Evolutionary conservation across 2,888 invertebrate genomes (phyloP), one percentile per base, ranked within the genome.

Genomic region (Drosophila buzzatii): DNA sequence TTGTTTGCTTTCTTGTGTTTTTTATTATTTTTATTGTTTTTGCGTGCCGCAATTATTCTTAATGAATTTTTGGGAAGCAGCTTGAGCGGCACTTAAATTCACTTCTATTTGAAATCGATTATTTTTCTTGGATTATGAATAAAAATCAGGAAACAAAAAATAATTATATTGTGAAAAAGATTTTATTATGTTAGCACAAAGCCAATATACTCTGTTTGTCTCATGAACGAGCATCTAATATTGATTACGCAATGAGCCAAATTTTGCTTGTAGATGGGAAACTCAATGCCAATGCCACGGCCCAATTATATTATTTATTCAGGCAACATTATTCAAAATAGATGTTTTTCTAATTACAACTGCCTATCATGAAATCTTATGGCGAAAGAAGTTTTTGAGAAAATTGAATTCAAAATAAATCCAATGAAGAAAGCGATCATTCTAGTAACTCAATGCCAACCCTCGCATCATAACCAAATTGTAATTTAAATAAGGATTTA

Each of bases 11-110:
- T 39, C 5, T 6, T 5, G 3, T 14, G 1, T 16, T 39, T 16
- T 16, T 39, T 39, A 16, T 59, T 35, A 56, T 44, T 65, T 56
- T 63, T 57, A 37, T 59, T 41, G 49, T 56, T 69, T 51, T 49
- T 63, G 9, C 20, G 23, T 44, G n/a, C 35, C 14, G 39, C 47
- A 59, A 70, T 77, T 70, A 68, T 64, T n/a, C 52, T 67, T 68
- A 68, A 77, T 62, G 56, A 64, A 62, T 62, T 62, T 63, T 55
- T 20, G 27, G 45, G 45, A 20, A 59, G 39, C 23, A 53, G 53
- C 53, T 51, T 58, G 55, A 61, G 55, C 35, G 52, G 51, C 59
- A 35, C 44, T 33, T 33, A 7, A 65, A 20, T 53, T 49, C 35
- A 49, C 49, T 41, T 31, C 20, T 7, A 49, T 49, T 49, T 49